Evolutionary conservation across 2,888 invertebrate genomes (phyloP), one percentile per base, ranked within the genome.

Genomic region (Leptogaster cylindrica): DNA sequence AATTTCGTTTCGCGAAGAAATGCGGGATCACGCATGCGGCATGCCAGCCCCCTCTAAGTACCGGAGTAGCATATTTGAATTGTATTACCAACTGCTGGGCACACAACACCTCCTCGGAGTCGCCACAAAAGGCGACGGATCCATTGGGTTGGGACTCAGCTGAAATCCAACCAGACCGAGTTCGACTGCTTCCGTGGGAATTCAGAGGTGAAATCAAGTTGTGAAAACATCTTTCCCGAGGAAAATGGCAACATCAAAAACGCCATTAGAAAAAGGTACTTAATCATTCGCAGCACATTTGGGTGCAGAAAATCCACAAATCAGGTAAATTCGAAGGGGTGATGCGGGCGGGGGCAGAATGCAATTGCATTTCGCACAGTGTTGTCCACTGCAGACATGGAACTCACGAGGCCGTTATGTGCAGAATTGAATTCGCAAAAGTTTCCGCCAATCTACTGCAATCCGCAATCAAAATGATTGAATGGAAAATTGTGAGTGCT

Each of bases 231-330:
- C 55, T 36, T 39, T 36, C 20, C 55, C 14, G 7, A 41, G 31
- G 36, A 55, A 55, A 55, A 55, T 20, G 55, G 55, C 55, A 55
- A 55, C 23, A 55, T 25, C 55, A 55, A n/a, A 23, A 55, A 55
- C 33, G 55, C 39, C 39, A 36, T 39, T 12, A 52, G 25, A 33
- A 55, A 14, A 23, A 23, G n/a, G 55, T 14, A 55, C 25, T 55
- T 55, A 36, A 36, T 55, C 55, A 55, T 55, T 55, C 20, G 23
- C 14, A 36, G 7, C 55, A 39, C 55, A 36, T 36, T 55, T 39
- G 12, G 41, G 18, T 3, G 14, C 41, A 2, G 16, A 36, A 39
- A n/a, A 48, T 23, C n/a, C 23, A 23, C 20, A 46, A 46, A 46
- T 31, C n/a, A n/a, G 20, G 31, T 8, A 55, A 36, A 27, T 55